These are phyloP conservation scores for Tetramorium bicarinatum DNA, from an alignment of 2,888 invertebrate species.

Conservation along the genomic window DNA sequence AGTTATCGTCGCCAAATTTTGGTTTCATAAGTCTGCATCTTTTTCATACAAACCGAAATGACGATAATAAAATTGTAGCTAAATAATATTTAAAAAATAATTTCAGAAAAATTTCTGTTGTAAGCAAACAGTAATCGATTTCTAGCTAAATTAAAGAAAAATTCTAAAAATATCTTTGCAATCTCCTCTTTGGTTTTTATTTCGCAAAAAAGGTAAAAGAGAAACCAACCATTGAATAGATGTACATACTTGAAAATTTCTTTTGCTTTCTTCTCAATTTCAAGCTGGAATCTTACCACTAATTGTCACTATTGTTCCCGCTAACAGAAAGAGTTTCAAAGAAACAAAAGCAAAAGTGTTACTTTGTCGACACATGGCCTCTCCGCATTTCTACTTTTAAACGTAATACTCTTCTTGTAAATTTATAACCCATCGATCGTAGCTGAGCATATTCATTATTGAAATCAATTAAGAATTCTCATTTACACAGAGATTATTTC, in stretches of 20 bases:
- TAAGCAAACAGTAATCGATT: slow-evolving; percentile 42
- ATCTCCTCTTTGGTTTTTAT: slow-evolving; percentile 36
- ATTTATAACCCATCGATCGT: neutral
- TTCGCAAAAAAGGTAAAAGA: slow-evolving; percentile 52
- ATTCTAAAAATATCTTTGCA: slow-evolving; percentile 59
- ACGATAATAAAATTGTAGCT: neutral
- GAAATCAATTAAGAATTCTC: neutral
- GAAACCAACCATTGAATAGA: slow-evolving; percentile 66
- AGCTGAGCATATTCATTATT: neutral
- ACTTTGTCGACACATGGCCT: neutral
- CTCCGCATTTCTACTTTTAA: neutral
- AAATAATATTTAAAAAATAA: neutral
- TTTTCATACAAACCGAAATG: neutral
- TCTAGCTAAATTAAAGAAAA: slow-evolving; percentile 54
- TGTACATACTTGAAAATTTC: slow-evolving; percentile 66
- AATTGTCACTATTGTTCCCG: slow-evolving; percentile 78
- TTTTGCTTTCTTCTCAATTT: slow-evolving; percentile 56
- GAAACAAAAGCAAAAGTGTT: slow-evolving; percentile 13
- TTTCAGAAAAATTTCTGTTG: neutral
- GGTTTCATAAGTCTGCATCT: neutral
- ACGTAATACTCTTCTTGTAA: neutral
- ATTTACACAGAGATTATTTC: neutral
- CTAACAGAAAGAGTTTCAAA: slow-evolving; percentile 59
- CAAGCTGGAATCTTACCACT: slow-evolving; percentile 74
- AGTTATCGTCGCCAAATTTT: neutral